phyloP scores from a whole-genome alignment of 1,140 invertebrate species.

The Dendrolimus kikuchii region DNA sequence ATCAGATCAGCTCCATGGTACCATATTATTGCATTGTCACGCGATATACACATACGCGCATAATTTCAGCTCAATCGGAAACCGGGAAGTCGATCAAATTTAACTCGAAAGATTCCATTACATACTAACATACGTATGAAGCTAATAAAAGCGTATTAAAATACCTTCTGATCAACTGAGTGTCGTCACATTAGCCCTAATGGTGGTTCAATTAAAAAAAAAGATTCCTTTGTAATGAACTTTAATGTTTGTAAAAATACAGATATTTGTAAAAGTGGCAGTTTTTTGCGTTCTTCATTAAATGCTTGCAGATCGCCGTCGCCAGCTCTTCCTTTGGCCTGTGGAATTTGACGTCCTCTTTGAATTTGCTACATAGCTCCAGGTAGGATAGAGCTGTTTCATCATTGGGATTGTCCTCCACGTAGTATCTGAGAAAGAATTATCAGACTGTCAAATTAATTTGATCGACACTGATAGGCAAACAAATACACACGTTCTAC shows the following conservation, averaged over 20 bases:
- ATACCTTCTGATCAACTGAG: too few species aligned
- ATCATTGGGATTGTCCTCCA: slow-evolving; percentile 31
- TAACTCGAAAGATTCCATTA: too few species aligned
- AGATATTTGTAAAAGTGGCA: slow-evolving; percentile 36
- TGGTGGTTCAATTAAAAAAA: too few species aligned
- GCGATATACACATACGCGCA: too few species aligned
- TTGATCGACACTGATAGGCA: neutral
- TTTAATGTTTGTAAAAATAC: slow-evolving; percentile 29
- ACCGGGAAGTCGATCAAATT: too few species aligned
- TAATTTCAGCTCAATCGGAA: too few species aligned
- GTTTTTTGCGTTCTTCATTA: slow-evolving; percentile 20
- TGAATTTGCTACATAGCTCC: slow-evolving; percentile 32
- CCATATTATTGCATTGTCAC: too few species aligned
- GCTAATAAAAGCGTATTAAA: too few species aligned
- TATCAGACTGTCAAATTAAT: neutral
- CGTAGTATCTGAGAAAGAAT: slow-evolving; percentile 23
- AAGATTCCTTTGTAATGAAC: too few species aligned
- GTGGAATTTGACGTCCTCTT: slow-evolving; percentile 28
- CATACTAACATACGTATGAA: too few species aligned
- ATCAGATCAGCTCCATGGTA: too few species aligned
- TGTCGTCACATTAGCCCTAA: too few species aligned
- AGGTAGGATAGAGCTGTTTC: slow-evolving; percentile 24
- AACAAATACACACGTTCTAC: neutral
- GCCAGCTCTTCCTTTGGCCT: slow-evolving; percentile 30
- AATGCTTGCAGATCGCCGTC: slow-evolving; percentile 30